phyloP scores from a whole-genome alignment of 1,140 invertebrate genomes.

The Dolichoris vasculosae region DNA sequence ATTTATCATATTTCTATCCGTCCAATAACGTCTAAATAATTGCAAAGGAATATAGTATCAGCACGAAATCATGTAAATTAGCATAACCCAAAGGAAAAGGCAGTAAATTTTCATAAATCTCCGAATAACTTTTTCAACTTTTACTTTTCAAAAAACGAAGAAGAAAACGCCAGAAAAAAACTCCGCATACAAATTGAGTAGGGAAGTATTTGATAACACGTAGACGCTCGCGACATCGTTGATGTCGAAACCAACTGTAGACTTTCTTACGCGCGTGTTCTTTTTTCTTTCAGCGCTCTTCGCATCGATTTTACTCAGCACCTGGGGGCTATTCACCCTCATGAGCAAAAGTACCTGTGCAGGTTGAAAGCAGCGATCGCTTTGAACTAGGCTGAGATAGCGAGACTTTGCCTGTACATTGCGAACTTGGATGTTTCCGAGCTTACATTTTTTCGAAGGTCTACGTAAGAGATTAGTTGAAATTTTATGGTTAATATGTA shows the following conservation, averaged over 20 bases:
- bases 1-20: background rate
- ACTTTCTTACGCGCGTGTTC: background rate
- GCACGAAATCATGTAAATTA: background rate
- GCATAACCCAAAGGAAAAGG: background rate
- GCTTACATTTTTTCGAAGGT: background rate
- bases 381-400: background rate
- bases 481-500: background rate
- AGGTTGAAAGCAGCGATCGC: slow-evolving; percentile 20
- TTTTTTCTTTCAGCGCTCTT: background rate
- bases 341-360: slow-evolving; percentile 11
- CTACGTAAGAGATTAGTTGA: background rate
- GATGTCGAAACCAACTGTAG: background rate
- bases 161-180: background rate
- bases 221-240: background rate
- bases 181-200: background rate
- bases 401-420: background rate
- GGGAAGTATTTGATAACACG: background rate
- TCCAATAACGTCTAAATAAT: background rate
- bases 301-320: slow-evolving; percentile 27
- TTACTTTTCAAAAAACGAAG: too few relatives aligned
- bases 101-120: slow-evolving; percentile 13
- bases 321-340: slow-evolving; percentile 37
- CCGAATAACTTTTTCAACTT: background rate
- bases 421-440: background rate
- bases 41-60: background rate